Evolutionary conservation across 2,113 vertebrate species (phyloP).

Genomic region (Picathartes gymnocephalus): DNA sequence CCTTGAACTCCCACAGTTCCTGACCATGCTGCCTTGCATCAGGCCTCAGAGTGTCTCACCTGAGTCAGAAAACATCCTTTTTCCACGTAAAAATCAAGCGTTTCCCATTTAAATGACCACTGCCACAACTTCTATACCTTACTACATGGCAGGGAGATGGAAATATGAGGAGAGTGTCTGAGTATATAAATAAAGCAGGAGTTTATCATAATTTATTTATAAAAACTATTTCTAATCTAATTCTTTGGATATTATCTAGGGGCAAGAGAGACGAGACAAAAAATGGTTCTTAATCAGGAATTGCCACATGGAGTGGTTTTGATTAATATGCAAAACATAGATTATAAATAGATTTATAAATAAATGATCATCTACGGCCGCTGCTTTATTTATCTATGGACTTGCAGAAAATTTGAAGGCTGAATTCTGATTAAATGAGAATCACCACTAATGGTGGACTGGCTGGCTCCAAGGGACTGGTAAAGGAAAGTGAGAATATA

Average conservation of each 20-base stretch:
- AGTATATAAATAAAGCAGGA: slow-evolving; percentile 59
- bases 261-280: slow-evolving; percentile 8
- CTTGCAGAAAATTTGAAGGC: slow-evolving; percentile 56
- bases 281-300: slow-evolving; percentile 51
- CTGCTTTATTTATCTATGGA: slow-evolving; percentile 68
- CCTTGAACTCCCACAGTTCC: not conserved
- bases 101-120: not conserved
- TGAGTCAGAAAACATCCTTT: not conserved
- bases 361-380: slow-evolving; percentile 63
- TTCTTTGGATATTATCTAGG: slow-evolving; percentile 59
- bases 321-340: slow-evolving; percentile 70
- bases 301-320: slow-evolving; percentile 48
- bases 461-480: slow-evolving; percentile 22
- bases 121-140: not conserved
- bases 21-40: not conserved
- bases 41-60: not conserved
- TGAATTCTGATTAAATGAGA: slow-evolving; percentile 69
- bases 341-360: slow-evolving; percentile 71
- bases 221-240: slow-evolving; percentile 70
- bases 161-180: not conserved
- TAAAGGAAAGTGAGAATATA: slow-evolving; percentile 11
- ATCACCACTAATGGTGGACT: slow-evolving; percentile 36
- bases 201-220: slow-evolving; percentile 71
- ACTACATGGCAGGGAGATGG: not conserved
- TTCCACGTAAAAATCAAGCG: not conserved